Base-by-base conservation (phyloP, 2,797 vertebrate genomes). In the Sciaenops ocellatus region DNA sequence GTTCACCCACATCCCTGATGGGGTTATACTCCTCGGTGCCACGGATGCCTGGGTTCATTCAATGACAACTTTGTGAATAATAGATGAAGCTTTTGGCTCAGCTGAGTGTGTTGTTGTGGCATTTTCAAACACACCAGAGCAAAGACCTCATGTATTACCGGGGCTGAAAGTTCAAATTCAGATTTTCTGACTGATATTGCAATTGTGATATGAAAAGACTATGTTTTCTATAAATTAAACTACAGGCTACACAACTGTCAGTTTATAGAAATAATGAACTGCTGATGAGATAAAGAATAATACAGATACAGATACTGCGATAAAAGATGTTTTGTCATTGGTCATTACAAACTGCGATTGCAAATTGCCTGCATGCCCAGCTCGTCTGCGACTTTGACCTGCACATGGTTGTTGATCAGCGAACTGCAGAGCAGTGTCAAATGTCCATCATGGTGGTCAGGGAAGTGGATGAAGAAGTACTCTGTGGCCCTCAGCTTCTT, bases 401-500 rank as follows among this genome's bases (percentile, higher is more conserved):
- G n/a, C n/a, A n/a, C n/a, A n/a, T 1, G 30, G 30, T 30, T 30
- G 30, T 30, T 30, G 30, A 30, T 30, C 30, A 6, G 30, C 30
- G 30, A 30, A 7, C 30, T 30, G 30, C 30, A 30, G 30, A 30
- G 6, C 30, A 6, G 30, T 75, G 98, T 99, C 87, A 99, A 93
- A 91, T 99, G 98, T 85, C 98, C 98, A 93, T 99, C 98, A 6
- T 99, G 98, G 92, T 99, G 98, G 93, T 99, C 98, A 0, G 98
- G 98, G 86, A 99, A 99, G 94, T 99, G 98, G 94, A 98, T 98
- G 93, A 99, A 99, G 89, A 99, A 96, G 90, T 99, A 99, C 82
- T 99, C 98, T 0, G 98, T 99, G 83, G 98, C 98, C 76, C 99
- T 97, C 86, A 99, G 93, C 89, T 99, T 98, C 98, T 99, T 99